Percentiles rank a stretch among this genome's conserved stretches.
Conservation (phyloP, 1,140 invertebrate species). For the Helicorthomorpha holstii region DNA sequence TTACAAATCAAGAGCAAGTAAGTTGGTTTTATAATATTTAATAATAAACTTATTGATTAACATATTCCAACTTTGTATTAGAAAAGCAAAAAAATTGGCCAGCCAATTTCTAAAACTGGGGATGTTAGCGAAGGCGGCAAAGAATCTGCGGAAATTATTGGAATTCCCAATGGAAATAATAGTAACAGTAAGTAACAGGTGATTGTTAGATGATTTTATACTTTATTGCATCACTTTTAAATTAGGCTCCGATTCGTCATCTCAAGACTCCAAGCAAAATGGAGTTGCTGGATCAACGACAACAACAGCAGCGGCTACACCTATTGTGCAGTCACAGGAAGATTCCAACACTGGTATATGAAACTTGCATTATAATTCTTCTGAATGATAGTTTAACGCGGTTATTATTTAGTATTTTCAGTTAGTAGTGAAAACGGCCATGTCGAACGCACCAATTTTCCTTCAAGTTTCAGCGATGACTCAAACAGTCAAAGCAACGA, state of each 20-base stretch:
- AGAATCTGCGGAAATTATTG: not conserved
- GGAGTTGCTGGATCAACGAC: too few species aligned
- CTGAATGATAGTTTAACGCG: not conserved
- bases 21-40: conserved; percentile 33
- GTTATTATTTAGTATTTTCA: conserved; percentile 51
- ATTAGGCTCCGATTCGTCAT: not conserved
- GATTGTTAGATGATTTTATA: conserved; percentile 44
- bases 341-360: conserved; percentile 69
- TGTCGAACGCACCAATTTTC: conserved; percentile 53
- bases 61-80: not conserved
- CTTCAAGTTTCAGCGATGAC: conserved; percentile 71
- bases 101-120: not conserved
- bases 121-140: not conserved
- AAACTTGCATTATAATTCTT: not conserved
- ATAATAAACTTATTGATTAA: conserved; percentile 45
- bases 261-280: not conserved
- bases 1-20: conserved; percentile 6
- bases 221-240: conserved; percentile 43
- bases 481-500: conserved; percentile 52
- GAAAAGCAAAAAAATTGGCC: not conserved
- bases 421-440: conserved; percentile 76
- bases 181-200: not conserved
- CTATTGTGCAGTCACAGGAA: conserved; percentile 26
- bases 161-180: not conserved
- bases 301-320: too few species aligned